Base-by-base conservation (phyloP, 1,140 invertebrate genomes). In the Penaeus vannamei region DNA sequence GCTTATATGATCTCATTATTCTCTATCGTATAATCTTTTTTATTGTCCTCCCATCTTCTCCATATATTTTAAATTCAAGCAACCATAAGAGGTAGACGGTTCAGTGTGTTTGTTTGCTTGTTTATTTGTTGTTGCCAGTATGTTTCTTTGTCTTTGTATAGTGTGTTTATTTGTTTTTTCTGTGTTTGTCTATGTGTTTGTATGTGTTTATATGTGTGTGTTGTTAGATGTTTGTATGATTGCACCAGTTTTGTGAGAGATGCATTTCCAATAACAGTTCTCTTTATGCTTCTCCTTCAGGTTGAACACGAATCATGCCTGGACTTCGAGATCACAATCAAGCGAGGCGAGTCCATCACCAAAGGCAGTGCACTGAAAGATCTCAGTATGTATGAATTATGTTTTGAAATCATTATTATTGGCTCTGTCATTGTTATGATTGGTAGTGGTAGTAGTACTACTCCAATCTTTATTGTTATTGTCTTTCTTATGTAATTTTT, bases 281-380 rank as follows among this genome's bases (percentile, higher is more conserved):
- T 84, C 14, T 42, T 76, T 7, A 29, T 60, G 12, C 59, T 19
- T 26, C 26, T 86, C 26, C 59, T 64, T 66, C 72, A 92, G 92
- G 92, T 92, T 19, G 87, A 92, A 72, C 91, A 92, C 36, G 92
- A 92, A 62, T 87, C 92, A n/a, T 92, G 91, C 72, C 64, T 92
- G 62, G 87, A 92, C 26, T 87, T 92, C 26, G 89, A 91, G 53
- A 90, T 92, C 20, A 91, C 85, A 36, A 90, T 92, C 2, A 17
- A 91, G 10, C 86, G 87, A 72, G 92, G 92, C 32, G 90, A 91
- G 42, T 91, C 91, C 69, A 92, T 92, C 72, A 91, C 92, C 61
- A 92, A 92, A 91, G 92, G 92, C 90, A 92, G 92, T 89, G 62
- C 90, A 19, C n/a, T 91, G 42, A 80, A 91, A 69, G 92, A 92